Base-by-base conservation (phyloP, 2,797 vertebrate genomes). In the Ptychadena robeensis region DNA sequence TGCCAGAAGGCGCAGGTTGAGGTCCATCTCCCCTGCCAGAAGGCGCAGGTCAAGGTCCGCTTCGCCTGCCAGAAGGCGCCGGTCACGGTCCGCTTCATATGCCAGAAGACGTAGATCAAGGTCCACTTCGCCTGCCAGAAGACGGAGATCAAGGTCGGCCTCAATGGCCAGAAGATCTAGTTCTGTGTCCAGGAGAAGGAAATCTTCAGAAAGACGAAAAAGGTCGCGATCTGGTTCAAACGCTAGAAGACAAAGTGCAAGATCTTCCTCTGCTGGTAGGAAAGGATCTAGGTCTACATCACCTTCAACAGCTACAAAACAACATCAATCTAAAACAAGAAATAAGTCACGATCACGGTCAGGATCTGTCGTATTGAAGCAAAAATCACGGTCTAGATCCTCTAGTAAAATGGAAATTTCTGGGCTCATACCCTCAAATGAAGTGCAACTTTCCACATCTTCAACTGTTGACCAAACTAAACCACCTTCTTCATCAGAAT, bases 1-100 rank as follows among this genome's bases (percentile, higher is more conserved):
- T 66, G 25, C 28, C 27, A 86, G 89, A 4, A 74, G 88, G 3
- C 86, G 86, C 0, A 72, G 27, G n/a, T 61, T 44, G 0, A 69
- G 48, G 11, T 85, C 79, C 0, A 2, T 15, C 5, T 75, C 72
- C 0, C 15, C 34, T 8, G 12, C 28, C 0, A 74, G 70, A 5
- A 67, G 48, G 1, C 12, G 53, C 7, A 48, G 22, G 28, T 81
- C 82, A 1, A 53, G 31, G 27, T 44, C 77, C 2, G 1, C 59
- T 2, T 74, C 73, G 1, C 48, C 78, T 65, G 86, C 90, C 27
- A 88, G 86, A 66, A 77, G 81, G 14, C 34, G 27, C 4, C 88
- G 86, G 53, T 92, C 91, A 2, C 87, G 87, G 53, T 95, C 94
- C 6, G 92, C 90, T 79, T 93, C 94, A 85, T 93, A 91, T 27